Evolutionary conservation across 2,888 invertebrate species (phyloP).

Genomic region (Drosophila putrida): DNA sequence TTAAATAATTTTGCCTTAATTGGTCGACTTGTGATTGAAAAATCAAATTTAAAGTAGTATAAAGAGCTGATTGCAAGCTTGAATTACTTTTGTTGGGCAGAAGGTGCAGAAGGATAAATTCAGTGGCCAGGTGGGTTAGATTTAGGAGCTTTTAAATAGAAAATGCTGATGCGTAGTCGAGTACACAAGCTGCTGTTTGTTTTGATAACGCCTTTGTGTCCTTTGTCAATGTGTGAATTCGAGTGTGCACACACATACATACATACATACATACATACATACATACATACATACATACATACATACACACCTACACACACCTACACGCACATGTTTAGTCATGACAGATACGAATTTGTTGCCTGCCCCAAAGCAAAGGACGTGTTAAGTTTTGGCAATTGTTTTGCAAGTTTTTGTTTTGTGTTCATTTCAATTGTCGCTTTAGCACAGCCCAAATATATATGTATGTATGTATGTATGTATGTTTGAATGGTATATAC

Average conservation of each 20-base stretch:
- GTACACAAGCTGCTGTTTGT: constrained; percentile 24
- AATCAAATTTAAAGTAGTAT: constrained; percentile 14
- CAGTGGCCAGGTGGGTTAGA: constrained; percentile 18
- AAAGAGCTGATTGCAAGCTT: constrained; percentile 13
- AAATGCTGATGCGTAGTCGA: constrained; percentile 22
- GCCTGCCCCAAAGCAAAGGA: constrained; percentile 44
- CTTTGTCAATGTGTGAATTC: constrained; percentile 30
- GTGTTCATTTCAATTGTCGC: constrained; percentile 67
- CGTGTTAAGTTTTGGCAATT: constrained; percentile 56
- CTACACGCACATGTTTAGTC: not conserved
- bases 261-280: not conserved
- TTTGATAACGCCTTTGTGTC: constrained; percentile 43
- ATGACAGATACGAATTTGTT: constrained; percentile 27
- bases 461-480: not conserved
- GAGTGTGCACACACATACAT: constrained; percentile 20
- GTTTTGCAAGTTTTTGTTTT: constrained; percentile 62
- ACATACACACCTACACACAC: too few species aligned
- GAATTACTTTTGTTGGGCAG: constrained; percentile 13
- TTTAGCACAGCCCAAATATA: constrained; percentile 20
- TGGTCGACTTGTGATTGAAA: not conserved
- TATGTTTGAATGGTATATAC: not conserved
- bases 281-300: not conserved
- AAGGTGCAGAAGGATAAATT: not conserved
- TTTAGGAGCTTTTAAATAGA: constrained; percentile 24
- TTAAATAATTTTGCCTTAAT: too few species aligned